Conservation (phyloP, 2,888 invertebrate genomes). For the Caenorhabditis wallacei region DNA sequence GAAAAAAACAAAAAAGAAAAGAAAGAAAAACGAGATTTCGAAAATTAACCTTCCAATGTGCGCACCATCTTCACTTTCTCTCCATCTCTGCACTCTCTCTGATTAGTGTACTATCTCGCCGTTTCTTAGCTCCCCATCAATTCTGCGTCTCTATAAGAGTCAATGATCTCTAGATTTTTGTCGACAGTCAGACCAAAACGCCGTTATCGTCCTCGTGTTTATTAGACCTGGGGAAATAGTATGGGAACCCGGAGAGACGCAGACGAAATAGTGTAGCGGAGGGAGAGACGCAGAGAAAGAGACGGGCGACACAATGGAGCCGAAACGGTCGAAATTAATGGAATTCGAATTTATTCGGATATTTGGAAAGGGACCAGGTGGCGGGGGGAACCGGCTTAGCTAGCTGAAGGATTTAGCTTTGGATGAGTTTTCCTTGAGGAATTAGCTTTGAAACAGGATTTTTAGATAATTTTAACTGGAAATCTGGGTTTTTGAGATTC, state of each 20-base stretch:
- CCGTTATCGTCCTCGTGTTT: slow-evolving; percentile 51
- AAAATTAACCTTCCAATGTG: slow-evolving; percentile 2
- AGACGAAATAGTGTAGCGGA: slow-evolving; percentile 33
- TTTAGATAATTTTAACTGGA: too few relatives aligned
- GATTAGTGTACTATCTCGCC: slow-evolving; percentile 26
- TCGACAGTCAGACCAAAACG: slow-evolving; percentile 42
- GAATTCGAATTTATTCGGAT: slow-evolving; percentile 28
- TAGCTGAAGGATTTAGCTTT: too few relatives aligned
- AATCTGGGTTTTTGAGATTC: too few relatives aligned
- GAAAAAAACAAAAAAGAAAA: neutral
- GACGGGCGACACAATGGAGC: slow-evolving; percentile 47
- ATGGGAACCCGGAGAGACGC: slow-evolving; percentile 11
- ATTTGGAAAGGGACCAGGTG: slow-evolving; percentile 33
- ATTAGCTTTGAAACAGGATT: too few relatives aligned
- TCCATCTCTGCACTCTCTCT: slow-evolving; percentile 21
- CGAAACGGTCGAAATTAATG: slow-evolving; percentile 4
- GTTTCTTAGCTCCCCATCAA: slow-evolving; percentile 29
- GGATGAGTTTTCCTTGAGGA: too few relatives aligned
- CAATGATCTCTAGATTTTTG: neutral
- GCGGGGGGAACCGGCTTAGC: slow-evolving; percentile 1
- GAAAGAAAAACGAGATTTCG: neutral
- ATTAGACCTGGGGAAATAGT: slow-evolving; percentile 42
- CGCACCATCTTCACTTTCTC: slow-evolving; percentile 1
- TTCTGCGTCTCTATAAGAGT: slow-evolving; percentile 25
- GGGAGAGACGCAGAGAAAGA: slow-evolving; percentile 30